Conservation (phyloP, 2,888 invertebrate species). For the Agrotis exclamationis region DNA sequence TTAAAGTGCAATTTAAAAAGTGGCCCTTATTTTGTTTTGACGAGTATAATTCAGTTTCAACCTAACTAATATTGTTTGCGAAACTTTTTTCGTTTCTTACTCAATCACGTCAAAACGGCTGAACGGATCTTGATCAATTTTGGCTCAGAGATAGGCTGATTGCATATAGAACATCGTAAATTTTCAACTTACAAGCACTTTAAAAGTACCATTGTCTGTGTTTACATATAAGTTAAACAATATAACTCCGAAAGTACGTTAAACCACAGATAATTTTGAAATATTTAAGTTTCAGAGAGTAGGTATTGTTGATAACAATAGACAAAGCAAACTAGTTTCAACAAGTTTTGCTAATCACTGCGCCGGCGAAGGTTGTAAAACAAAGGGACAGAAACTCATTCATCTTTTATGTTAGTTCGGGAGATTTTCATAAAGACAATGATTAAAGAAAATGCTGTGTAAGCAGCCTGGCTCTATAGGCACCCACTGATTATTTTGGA, state of each 20-base stretch:
- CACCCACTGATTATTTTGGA: slow-evolving; percentile 5
- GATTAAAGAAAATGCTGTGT: slow-evolving; percentile 33
- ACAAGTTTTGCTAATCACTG: slow-evolving; percentile 56
- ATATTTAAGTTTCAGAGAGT: slow-evolving; percentile 33
- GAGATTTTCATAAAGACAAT: slow-evolving; percentile 37
- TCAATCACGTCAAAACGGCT: too few relatives aligned
- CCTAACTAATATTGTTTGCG: too few relatives aligned
- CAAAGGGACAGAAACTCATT: slow-evolving; percentile 53
- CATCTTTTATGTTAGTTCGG: slow-evolving; percentile 44
- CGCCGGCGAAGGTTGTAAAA: slow-evolving; percentile 29
- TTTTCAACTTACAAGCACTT: too few relatives aligned
- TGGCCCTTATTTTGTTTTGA: too few relatives aligned
- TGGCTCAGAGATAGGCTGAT: too few relatives aligned
- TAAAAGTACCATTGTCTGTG: not conserved
- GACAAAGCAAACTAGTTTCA: slow-evolving; percentile 48
- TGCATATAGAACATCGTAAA: too few relatives aligned
- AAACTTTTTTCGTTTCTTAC: too few relatives aligned
- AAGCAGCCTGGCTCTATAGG: not conserved
- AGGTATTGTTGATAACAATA: slow-evolving; percentile 55
- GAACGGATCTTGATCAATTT: too few relatives aligned
- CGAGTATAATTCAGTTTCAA: too few relatives aligned
- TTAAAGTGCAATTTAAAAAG: too few relatives aligned
- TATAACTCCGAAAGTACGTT: slow-evolving; percentile 3
- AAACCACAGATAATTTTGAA: slow-evolving; percentile 28
- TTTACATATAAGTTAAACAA: slow-evolving; percentile 1